Evolutionary conservation across 2,797 vertebrate genomes (phyloP), one percentile per base, ranked within the genome.

Genomic region (Gymnoscopelus braueri): DNA sequence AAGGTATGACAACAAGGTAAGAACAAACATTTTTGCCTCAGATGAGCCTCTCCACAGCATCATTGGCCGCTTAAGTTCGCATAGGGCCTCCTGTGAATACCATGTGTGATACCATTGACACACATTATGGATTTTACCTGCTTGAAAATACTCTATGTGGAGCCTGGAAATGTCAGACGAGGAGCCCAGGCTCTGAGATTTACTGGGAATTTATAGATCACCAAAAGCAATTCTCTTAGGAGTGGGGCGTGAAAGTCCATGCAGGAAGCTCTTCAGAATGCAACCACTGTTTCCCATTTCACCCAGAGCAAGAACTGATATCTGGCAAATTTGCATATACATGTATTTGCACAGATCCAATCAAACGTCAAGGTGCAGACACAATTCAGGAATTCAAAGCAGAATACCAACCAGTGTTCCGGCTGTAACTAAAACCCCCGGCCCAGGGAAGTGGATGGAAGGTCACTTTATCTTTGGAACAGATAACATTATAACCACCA

Each of bases 71-170:
- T 86, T 86, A 83, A 82, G 79, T 89, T 84, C 72, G 15, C 69
- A 64, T 47, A 56, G 68, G 50, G 44, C 73, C 88, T 84, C 87
- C 77, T 82, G 88, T 79, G 90, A 83, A 88, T 88, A 83, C 81
- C 80, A 83, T 49, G 79, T 92, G 91, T 92, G 90, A 93, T 91
- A 90, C 92, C 92, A 92, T 94, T 93, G 91, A 94, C 93, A 93
- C 89, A 92, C 82, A 88, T 93, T 94, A 94, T 94, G 81, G 93
- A 94, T 95, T 94, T 92, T 89, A 84, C 91, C 91, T 90, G 85
- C 79, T 89, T 90, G 92, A 93, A 92, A 93, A 93, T 93, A 91
- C 88, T 85, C 88, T 93, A 89, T 89, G 90, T 87, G 84, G 84
- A 88, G 87, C 84, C 72, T 88, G 87, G 83, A 94, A 94, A 94